Base-by-base conservation (phyloP, 1,140 invertebrate genomes). In the Rhyzopertha dominica region DNA sequence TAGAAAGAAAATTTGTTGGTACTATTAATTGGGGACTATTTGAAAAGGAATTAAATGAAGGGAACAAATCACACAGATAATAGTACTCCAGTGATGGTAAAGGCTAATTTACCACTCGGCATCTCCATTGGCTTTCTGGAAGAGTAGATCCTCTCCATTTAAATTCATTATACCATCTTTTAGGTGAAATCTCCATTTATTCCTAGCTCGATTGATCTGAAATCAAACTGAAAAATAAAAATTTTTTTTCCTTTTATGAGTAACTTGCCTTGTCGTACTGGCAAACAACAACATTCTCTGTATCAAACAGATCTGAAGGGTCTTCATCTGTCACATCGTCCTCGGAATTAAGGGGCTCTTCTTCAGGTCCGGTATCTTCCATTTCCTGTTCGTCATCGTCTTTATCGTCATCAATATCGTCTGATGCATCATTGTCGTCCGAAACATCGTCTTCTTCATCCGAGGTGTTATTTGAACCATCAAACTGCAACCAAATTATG, bases 231-330 rank as follows among this genome's bases (percentile, higher is more conserved):
- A n/a, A n/a, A n/a, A n/a, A n/a, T n/a, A n/a, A n/a, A n/a, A n/a
- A n/a, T n/a, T n/a, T n/a, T n/a, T n/a, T n/a, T n/a, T n/a, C n/a
- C n/a, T n/a, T n/a, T n/a, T n/a, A n/a, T n/a, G n/a, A n/a, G n/a
- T n/a, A n/a, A n/a, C n/a, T n/a, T n/a, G n/a, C n/a, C n/a, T 98
- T 98, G 72, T 98, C 95, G 76, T 98, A 99, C 66, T 99, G 96
- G 68, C 96, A 99, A 20, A 99, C 95, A 49, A 99, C 92, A 41
- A 99, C 93, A 78, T 98, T 97, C 51, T 98, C 95, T 34, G 95
- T 95, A 60, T 98, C 95, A 74, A 97, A 98, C 62, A 98, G 75
- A 65, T 95, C 94, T 47, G 81, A 77, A 1, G 91, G 85, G 68
- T 98, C 95, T 61, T 97, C 95, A 66, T 98, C 95, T 43, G 92